These are phyloP conservation scores for Hippocampus barbouri DNA, from an alignment of 2,113 vertebrate species.

Conservation along the genomic window DNA sequence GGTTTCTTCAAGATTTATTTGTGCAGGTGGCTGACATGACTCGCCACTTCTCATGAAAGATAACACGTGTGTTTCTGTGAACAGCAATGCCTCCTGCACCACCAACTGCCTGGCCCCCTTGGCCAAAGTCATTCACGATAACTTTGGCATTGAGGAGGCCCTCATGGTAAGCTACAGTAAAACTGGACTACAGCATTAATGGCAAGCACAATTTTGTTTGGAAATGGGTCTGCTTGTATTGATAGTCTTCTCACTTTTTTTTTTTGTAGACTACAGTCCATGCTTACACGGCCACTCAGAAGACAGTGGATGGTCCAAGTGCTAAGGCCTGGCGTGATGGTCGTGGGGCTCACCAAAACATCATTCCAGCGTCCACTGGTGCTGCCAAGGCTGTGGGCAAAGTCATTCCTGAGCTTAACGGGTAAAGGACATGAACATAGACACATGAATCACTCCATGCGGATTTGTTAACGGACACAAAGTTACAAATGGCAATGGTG, in stretches of 20 bases:
- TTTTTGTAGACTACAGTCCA: slow-evolving; percentile 82
- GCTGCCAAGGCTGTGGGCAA: slow-evolving; percentile 87
- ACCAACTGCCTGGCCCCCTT: slow-evolving; percentile 88
- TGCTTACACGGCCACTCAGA: slow-evolving; percentile 89
- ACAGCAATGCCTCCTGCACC: slow-evolving; percentile 87
- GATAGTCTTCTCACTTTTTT: not conserved
- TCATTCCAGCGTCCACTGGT: slow-evolving; percentile 86
- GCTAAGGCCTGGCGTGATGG: slow-evolving; percentile 86
- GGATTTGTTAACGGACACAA: not conserved
- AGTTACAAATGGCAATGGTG: not conserved
- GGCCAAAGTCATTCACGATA: slow-evolving; percentile 85
- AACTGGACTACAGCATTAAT: not conserved
- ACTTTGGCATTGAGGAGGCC: slow-evolving; percentile 82
- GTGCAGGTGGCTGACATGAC: not conserved
- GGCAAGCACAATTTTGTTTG: not conserved
- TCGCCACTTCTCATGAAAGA: not conserved
- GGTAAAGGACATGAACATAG: slow-evolving; percentile 58
- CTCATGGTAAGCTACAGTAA: slow-evolving; percentile 77
- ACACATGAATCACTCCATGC: not conserved
- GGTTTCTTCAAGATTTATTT: not conserved
- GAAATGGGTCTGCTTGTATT: not conserved
- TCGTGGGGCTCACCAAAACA: slow-evolving; percentile 82
- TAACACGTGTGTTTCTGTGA: slow-evolving; percentile 21
- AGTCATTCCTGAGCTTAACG: slow-evolving; percentile 85
- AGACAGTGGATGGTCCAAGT: slow-evolving; percentile 86